Percentiles rank a stretch among this genome's conserved stretches.
Evolutionary conservation across 2,113 vertebrate genomes (phyloP).

Genomic region (Jacana jacana): DNA sequence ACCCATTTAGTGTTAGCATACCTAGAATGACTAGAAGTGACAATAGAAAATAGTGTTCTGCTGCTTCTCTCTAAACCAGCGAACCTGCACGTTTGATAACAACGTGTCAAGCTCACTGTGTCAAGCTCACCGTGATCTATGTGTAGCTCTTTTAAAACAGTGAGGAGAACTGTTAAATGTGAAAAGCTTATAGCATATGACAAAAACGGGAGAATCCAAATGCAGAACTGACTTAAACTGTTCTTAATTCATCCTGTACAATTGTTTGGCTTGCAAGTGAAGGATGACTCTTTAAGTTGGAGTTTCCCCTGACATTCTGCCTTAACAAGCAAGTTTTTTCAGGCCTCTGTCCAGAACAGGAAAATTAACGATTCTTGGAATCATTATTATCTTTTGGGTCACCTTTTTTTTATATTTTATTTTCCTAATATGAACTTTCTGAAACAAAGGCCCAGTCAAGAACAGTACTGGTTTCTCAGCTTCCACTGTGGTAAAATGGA

Average conservation of each 20-base stretch:
- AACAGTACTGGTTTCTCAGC: neutral
- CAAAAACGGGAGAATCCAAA: neutral
- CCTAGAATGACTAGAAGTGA: neutral
- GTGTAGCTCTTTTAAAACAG: neutral
- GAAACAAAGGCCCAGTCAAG: neutral
- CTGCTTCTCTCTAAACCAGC: neutral
- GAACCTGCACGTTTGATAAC: neutral
- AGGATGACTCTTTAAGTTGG: constrained; percentile 16
- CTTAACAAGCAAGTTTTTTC: constrained; percentile 22
- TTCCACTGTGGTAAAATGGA: neutral
- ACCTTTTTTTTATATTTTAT: neutral
- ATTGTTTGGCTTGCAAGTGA: neutral
- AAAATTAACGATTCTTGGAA: neutral
- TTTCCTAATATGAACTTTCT: neutral
- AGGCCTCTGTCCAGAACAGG: constrained; percentile 1
- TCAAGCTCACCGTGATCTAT: neutral
- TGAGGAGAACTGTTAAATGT: neutral
- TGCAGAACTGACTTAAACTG: neutral
- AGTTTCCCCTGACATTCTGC: constrained; percentile 47
- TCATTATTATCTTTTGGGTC: neutral
- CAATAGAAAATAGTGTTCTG: neutral
- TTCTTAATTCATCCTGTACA: constrained; percentile 11
- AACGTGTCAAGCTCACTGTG: neutral
- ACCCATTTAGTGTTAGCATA: neutral
- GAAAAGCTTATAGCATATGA: neutral